Base-by-base conservation (phyloP, 2,113 vertebrate species). In the Percina caprodes region DNA sequence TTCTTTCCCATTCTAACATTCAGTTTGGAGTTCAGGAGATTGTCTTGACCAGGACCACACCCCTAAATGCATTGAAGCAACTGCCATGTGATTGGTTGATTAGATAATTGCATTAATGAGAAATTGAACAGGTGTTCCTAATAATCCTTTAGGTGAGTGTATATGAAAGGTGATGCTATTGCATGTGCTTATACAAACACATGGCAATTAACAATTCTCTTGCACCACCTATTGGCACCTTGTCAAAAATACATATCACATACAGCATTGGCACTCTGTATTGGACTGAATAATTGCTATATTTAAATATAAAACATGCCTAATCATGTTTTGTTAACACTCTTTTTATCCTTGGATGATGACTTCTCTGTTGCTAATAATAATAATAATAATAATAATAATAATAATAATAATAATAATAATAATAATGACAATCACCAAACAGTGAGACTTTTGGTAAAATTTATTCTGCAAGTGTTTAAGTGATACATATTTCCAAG, bases 381-480 rank as follows among this genome's bases (percentile, higher is more conserved):
- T 55, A 10, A n/a, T 77, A 19, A 16, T 65, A 24, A 18, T n/a
- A n/a, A n/a, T n/a, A 14, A 24, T 8, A 42, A 39, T 21, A 11
- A 49, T 16, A 21, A 61, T 5, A 35, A 14, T 15, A 2, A 0
- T 39, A 4, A 9, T 19, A n/a, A 2, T 30, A 54, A 12, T n/a
- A 6, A 5, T 67, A 24, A 1, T 15, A 58, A 21, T 65, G 14
- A 10, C 42, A 54, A 42, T 39, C 1, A 63, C 15, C 52, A 69
- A 70, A 33, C 60, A 39, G 33, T 7, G 6, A 23, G 24, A 74
- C 35, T 80, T 91, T 87, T 85, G 84, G 77, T 84, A 77, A 91
- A 91, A 90, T 93, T 91, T 89, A 90, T 92, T 92, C 83, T 21
- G 42, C 83, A 92, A 86, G 77, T 83, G 79, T 88, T 88, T 75